phyloP scores from a whole-genome alignment of 2,888 invertebrate species.

The Blastobasis lacticolella region DNA sequence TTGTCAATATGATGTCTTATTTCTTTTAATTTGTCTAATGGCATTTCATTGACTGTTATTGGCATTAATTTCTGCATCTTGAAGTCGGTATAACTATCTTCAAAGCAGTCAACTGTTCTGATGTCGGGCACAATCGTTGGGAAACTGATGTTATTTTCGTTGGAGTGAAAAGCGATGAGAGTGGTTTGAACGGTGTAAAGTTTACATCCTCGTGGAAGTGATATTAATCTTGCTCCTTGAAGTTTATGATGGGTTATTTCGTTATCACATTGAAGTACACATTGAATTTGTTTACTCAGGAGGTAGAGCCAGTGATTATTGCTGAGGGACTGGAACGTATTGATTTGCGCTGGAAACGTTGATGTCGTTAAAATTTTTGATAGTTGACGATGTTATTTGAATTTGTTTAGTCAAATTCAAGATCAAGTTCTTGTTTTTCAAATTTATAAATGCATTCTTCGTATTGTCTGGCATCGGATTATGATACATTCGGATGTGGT shows the following conservation, averaged over 20 bases:
- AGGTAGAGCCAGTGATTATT: constrained; percentile 17
- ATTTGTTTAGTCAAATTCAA: constrained; percentile 17
- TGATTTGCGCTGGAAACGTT: constrained; percentile 17
- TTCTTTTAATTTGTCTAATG: constrained; percentile 11
- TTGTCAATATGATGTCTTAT: constrained; percentile 12
- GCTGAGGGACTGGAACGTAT: constrained; percentile 14
- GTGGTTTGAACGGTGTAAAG: constrained; percentile 17
- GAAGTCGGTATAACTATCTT: neutral
- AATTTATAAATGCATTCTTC: constrained; percentile 22
- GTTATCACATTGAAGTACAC: constrained; percentile 13
- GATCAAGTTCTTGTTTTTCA: constrained; percentile 20
- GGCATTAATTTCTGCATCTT: constrained; percentile 9
- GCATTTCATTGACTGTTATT: constrained; percentile 14
- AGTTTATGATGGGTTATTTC: constrained; percentile 12
- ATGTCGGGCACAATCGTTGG: constrained; percentile 16
- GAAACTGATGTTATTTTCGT: constrained; percentile 12
- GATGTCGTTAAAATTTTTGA: constrained; percentile 18
- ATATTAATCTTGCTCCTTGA: constrained; percentile 12
- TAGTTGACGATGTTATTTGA: constrained; percentile 22
- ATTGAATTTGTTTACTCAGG: constrained; percentile 8
- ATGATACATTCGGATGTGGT: constrained; percentile 28
- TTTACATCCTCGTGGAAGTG: constrained; percentile 12
- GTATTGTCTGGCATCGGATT: constrained; percentile 20
- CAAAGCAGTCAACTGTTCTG: constrained; percentile 14
- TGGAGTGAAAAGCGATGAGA: constrained; percentile 11